Percentiles rank a stretch among this genome's conserved stretches.
Conservation (phyloP, 2,797 vertebrate species). For the Epinephelus coioides region DNA sequence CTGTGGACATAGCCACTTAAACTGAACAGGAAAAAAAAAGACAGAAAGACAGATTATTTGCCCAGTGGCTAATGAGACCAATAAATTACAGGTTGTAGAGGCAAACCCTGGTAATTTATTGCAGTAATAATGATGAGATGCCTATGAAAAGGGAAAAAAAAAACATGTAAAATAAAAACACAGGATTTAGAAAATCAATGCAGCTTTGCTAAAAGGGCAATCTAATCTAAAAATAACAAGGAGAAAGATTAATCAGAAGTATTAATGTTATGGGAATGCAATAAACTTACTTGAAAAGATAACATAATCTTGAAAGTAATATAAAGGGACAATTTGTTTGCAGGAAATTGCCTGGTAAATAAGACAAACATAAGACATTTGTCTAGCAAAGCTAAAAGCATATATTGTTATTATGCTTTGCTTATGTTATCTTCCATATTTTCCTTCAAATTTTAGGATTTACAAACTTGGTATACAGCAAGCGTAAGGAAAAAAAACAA, state of each 20-base stretch:
- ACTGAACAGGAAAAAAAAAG: conserved; percentile 69
- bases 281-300: conserved; percentile 25
- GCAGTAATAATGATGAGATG: conserved; percentile 91
- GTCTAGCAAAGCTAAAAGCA: conserved; percentile 15
- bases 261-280: conserved; percentile 22
- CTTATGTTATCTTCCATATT: conserved; percentile 24
- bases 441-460: conserved; percentile 19
- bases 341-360: conserved; percentile 33
- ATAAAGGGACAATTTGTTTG: conserved; percentile 41
- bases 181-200: conserved; percentile 77
- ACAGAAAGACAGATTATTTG: conserved; percentile 91
- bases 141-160: conserved; percentile 85
- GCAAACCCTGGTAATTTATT: conserved; percentile 96
- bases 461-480: conserved; percentile 20
- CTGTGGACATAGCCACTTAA: conserved; percentile 85
- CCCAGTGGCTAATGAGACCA: conserved; percentile 94
- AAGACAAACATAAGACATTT: conserved; percentile 18
- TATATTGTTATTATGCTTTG: conserved; percentile 12
- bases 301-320: conserved; percentile 38
- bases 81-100: conserved; percentile 95
- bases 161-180: conserved; percentile 78
- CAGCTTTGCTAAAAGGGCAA: conserved; percentile 93
- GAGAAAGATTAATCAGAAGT: conserved; percentile 30
- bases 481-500: conserved; percentile 5
- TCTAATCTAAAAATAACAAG: conserved; percentile 44